Evolutionary conservation across 2,113 vertebrate genomes (phyloP), one percentile per base, ranked within the genome.

Genomic region (Mobula birostris): DNA sequence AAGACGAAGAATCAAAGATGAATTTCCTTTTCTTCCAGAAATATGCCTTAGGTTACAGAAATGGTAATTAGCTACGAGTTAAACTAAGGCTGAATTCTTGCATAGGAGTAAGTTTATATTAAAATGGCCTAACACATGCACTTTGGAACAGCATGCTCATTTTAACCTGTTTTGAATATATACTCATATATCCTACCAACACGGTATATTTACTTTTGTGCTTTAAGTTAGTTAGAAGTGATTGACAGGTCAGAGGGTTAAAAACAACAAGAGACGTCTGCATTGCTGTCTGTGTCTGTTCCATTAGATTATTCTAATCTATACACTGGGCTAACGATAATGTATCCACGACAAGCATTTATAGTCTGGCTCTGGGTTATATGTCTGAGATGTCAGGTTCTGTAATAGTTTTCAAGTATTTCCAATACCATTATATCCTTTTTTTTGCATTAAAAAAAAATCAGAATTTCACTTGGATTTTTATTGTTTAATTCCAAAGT

Each of bases 261-360:
- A 90, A 90, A 66, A 90, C 85, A 90, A 90, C 85, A 90, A 90
- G 40, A 66, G 85, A 66, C 29, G 29, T 90, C 40, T 90, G n/a
- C 32, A 90, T 90, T 90, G 85, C 85, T 90, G 85, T 90, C 85
- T 90, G 85, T 66, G 61, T 90, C 85, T 88, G 85, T 90, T 90
- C 58, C 85, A 90, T 66, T 90, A 32, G 85, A 90, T 90, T n/a
- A 90, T 90, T 90, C 61, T 68, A 68, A 66, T 90, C 85, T 90
- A 68, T 90, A 68, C 29, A 63, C 61, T 68, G 85, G 61, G 66
- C 58, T 66, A 66, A 66, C 66, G 85, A 90, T 90, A 66, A 66
- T 90, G 85, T 19, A 90, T 90, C 85, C 17, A 12, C n/a, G 29
- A 0, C 85, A 90, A 66, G 85, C 85, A 90, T 90, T 90, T 90